Evolutionary conservation across 2,888 invertebrate species (phyloP).

Genomic region (Sclerodermus sp.): DNA sequence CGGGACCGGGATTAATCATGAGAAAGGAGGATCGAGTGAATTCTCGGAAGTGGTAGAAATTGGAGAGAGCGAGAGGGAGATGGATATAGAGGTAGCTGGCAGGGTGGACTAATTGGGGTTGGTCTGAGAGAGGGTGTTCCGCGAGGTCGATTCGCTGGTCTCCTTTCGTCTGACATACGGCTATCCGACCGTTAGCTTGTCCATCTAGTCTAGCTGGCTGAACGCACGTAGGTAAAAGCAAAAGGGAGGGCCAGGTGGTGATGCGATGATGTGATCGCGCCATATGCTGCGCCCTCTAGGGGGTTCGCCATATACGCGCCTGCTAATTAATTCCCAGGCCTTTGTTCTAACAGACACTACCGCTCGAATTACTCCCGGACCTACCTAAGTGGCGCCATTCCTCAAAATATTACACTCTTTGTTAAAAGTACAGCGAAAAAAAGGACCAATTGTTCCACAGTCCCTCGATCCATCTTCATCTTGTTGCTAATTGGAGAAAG

Average conservation of each 20-base stretch:
- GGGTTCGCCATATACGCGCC: slow-evolving; percentile 38
- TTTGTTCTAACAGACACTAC: slow-evolving; percentile 50
- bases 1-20: too few species aligned
- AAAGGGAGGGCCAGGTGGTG: slow-evolving; percentile 44
- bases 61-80: slow-evolving; percentile 4
- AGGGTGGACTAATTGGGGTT: slow-evolving; percentile 3
- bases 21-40: too few species aligned
- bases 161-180: not conserved
- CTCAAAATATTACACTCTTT: too few species aligned
- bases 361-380: slow-evolving; percentile 32
- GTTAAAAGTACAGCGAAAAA: too few species aligned
- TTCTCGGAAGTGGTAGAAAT: too few species aligned
- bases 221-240: slow-evolving; percentile 11
- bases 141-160: not conserved
- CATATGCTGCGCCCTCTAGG: slow-evolving; percentile 50
- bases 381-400: slow-evolving; percentile 1
- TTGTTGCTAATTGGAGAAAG: too few species aligned
- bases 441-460: too few species aligned
- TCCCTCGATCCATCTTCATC: too few species aligned
- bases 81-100: slow-evolving; percentile 12
- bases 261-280: slow-evolving; percentile 53
- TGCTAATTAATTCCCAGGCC: slow-evolving; percentile 53
- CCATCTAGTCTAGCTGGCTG: slow-evolving; percentile 18
- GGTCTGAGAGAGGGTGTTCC: slow-evolving; percentile 3
- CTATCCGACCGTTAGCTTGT: slow-evolving; percentile 28